Percentiles rank a stretch among this genome's conserved stretches.
phyloP scores from a whole-genome alignment of 2,888 invertebrate species.

The Serripes groenlandicus region DNA sequence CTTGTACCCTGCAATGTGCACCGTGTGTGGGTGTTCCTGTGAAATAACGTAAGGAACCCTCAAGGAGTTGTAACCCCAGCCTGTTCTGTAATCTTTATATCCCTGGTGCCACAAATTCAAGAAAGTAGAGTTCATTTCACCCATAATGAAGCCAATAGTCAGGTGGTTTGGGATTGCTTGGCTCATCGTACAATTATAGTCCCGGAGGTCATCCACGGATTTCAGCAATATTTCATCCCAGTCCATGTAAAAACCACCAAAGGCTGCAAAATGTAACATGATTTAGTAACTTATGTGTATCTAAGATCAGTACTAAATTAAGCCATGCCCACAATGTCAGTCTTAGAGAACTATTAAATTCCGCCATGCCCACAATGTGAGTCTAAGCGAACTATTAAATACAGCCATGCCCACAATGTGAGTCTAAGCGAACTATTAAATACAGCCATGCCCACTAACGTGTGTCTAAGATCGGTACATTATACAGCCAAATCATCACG shows the following conservation, averaged over 20 bases:
- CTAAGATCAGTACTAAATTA: too few species aligned
- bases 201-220: conserved; percentile 35
- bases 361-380: too few species aligned
- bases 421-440: too few species aligned
- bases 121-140: conserved; percentile 57
- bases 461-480: too few species aligned
- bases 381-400: too few species aligned
- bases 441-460: too few species aligned
- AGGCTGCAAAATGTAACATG: conserved; percentile 35
- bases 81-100: conserved; percentile 47
- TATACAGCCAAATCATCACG: too few species aligned
- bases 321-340: too few species aligned
- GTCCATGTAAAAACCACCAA: conserved; percentile 63
- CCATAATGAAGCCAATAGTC: conserved; percentile 58
- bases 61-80: conserved; percentile 55
- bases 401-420: too few species aligned
- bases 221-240: conserved; percentile 59
- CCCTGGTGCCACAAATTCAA: conserved; percentile 55
- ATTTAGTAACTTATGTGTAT: too few species aligned
- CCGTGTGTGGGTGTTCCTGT: conserved; percentile 47
- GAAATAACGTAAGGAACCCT: conserved; percentile 44
- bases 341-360: too few species aligned
- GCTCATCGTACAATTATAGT: conserved; percentile 56
- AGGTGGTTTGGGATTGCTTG: conserved; percentile 40
- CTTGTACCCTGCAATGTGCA: conserved; percentile 63